These are phyloP conservation scores for Saturnia japonica DNA, from an alignment of 2,888 invertebrate species.

Conservation along the genomic window DNA sequence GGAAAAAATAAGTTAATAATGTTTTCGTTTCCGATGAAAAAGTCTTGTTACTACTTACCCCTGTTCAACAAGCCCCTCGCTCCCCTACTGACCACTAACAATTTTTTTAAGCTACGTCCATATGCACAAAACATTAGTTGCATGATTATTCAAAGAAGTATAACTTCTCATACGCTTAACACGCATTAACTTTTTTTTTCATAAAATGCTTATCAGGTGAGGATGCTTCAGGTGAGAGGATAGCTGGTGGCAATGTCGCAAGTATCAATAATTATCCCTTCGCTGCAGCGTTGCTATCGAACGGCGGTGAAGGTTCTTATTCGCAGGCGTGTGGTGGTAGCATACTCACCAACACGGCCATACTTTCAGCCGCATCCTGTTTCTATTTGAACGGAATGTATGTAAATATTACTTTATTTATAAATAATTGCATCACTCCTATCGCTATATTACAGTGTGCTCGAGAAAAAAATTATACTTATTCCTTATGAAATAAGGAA, in stretches of 20 bases:
- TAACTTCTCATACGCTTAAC: no score
- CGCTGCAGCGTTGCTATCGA: conserved; percentile 52
- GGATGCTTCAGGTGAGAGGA: conserved; percentile 38
- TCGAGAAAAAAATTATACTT: no score
- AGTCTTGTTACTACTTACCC: no score
- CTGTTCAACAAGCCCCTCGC: no score
- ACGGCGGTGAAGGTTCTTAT: conserved; percentile 42
- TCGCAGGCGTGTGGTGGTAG: conserved; percentile 62
- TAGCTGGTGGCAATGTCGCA: conserved; percentile 53
- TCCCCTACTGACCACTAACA: no score
- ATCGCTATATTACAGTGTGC: no score
- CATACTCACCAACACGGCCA: conserved; percentile 50
- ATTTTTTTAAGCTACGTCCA: no score
- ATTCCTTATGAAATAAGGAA: no score
- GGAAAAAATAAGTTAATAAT: no score
- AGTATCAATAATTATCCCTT: conserved; percentile 54
- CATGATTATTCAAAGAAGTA: no score
- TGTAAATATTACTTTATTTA: conserved; percentile 31
- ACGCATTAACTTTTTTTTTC: background rate
- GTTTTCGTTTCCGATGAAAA: no score
- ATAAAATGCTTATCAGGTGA: conserved; percentile 21
- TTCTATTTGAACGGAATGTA: conserved; percentile 51
- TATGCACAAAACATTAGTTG: no score
- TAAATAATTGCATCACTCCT: background rate
- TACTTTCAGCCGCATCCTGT: conserved; percentile 66